Conservation (phyloP, 2,113 vertebrate species). For the Lampris megalopsis region DNA sequence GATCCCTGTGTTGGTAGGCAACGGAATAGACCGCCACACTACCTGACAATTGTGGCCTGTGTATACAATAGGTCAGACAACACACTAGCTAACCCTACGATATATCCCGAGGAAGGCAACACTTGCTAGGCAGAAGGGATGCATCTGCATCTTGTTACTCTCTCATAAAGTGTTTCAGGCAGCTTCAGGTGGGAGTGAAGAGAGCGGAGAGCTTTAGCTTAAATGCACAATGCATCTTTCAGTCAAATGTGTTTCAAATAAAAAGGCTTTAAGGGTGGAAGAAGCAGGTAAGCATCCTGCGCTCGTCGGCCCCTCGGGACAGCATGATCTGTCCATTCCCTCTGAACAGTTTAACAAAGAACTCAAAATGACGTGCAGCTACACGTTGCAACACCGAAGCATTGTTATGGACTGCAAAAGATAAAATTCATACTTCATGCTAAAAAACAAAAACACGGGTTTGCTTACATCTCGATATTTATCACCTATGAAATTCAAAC, state of each 20-base stretch:
- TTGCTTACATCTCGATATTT: too few species aligned
- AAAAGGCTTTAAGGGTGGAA: conserved; percentile 50
- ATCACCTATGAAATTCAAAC: background rate
- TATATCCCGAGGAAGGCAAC: background rate
- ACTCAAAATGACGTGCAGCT: background rate
- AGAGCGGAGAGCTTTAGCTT: conserved; percentile 34
- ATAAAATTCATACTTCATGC: background rate
- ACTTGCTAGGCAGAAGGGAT: conserved; percentile 1
- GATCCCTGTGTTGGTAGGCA: too few species aligned
- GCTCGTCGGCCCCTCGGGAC: conserved; percentile 8
- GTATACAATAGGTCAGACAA: background rate
- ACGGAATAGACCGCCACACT: too few species aligned
- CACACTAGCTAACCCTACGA: background rate
- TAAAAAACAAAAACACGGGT: too few species aligned
- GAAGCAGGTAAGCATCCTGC: conserved; percentile 40
- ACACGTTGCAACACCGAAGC: background rate
- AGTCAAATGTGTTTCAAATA: conserved; percentile 22
- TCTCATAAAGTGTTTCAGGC: conserved; percentile 19
- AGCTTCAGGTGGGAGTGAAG: background rate
- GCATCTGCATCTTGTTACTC: conserved; percentile 23
- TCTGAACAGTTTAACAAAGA: background rate
- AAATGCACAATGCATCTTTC: conserved; percentile 24
- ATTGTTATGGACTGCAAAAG: background rate
- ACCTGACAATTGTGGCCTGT: background rate
- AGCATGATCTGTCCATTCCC: background rate